phyloP scores from a whole-genome alignment of 1,140 invertebrate genomes.

The Apis dorsata region DNA sequence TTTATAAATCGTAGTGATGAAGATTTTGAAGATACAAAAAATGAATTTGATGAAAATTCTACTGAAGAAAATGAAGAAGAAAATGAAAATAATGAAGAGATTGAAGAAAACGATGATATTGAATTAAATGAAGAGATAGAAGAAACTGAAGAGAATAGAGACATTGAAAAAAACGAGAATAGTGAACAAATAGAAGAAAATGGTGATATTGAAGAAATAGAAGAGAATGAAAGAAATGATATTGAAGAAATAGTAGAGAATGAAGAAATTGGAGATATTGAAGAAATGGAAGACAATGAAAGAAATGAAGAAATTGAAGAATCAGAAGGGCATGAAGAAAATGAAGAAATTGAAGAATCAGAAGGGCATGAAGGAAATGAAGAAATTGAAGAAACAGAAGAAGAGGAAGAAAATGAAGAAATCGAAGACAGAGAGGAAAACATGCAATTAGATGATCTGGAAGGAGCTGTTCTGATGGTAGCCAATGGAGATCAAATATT shows the following conservation, averaged over 20 bases:
- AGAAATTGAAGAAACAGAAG: constrained; percentile 29
- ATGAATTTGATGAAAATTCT: constrained; percentile 34
- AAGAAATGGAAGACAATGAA: constrained; percentile 36
- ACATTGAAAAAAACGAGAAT: constrained; percentile 27
- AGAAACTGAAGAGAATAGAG: constrained; percentile 40
- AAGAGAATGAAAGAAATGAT: constrained; percentile 24
- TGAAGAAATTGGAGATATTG: constrained; percentile 39
- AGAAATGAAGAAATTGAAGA: constrained; percentile 17
- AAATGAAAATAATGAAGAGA: neutral
- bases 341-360: neutral
- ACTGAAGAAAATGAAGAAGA: constrained; percentile 20
- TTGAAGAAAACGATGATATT: constrained; percentile 2
- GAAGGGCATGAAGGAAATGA: neutral
- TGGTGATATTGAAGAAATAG: constrained; percentile 55
- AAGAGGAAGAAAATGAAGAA: constrained; percentile 8
- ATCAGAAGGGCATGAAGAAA: neutral
- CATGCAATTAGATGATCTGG: constrained; percentile 66
- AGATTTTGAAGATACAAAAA: constrained; percentile 21
- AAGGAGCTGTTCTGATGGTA: constrained; percentile 76
- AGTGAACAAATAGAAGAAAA: constrained; percentile 46
- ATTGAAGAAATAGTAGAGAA: constrained; percentile 4
- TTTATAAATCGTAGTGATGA: constrained; percentile 24
- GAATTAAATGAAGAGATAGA: constrained; percentile 30
- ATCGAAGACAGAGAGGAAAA: constrained; percentile 43
- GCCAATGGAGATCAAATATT: constrained; percentile 78